Conservation (phyloP, 2,113 vertebrate genomes). For the Mastomys natalensis region DNA sequence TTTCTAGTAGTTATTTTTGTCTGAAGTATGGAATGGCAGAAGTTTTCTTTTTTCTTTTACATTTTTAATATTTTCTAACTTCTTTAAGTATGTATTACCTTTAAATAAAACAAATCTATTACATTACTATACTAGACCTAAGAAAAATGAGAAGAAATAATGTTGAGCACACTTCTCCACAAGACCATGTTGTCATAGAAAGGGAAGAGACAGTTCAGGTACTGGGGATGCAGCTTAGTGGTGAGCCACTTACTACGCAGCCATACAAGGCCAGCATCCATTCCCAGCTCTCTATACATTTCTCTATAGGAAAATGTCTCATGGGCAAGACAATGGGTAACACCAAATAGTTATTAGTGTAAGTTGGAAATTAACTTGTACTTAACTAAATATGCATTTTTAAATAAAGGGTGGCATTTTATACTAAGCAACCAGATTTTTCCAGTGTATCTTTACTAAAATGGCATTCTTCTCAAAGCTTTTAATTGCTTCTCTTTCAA, state of each 20-base stretch:
- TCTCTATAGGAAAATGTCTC: background rate
- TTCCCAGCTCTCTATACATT: background rate
- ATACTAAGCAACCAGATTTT: slow-evolving; percentile 17
- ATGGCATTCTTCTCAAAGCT: background rate
- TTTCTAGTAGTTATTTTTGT: background rate
- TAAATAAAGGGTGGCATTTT: background rate
- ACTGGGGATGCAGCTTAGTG: background rate
- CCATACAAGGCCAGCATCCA: background rate
- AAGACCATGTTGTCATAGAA: background rate
- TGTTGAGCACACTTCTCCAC: background rate
- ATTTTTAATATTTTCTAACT: slow-evolving; percentile 6
- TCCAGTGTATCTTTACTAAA: slow-evolving; percentile 5
- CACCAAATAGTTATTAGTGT: background rate
- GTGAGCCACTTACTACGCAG: background rate
- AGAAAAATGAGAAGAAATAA: background rate
- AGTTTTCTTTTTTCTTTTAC: background rate
- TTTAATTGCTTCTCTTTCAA: background rate
- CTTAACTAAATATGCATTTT: background rate
- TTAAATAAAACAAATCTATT: slow-evolving; percentile 8
- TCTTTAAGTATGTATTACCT: background rate
- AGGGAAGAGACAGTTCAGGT: background rate
- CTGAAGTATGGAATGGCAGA: background rate
- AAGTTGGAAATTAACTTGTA: background rate
- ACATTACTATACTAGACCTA: background rate
- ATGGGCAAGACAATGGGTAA: background rate